Percentiles rank a stretch among this genome's conserved stretches.
Conservation (phyloP, 2,888 invertebrate species). For the Drosophila limbata region DNA sequence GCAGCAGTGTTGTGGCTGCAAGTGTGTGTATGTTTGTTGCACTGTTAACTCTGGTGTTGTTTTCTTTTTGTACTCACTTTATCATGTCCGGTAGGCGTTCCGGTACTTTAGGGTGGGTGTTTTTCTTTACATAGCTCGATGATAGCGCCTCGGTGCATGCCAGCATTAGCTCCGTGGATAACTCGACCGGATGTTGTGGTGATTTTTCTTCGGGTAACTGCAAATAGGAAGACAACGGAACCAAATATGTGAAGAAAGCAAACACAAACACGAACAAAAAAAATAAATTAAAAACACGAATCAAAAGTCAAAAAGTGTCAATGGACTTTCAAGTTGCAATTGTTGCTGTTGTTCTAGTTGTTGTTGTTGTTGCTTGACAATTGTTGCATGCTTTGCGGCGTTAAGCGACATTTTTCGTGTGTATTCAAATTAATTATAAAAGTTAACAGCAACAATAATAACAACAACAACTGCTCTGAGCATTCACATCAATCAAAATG, state of each 20-base stretch:
- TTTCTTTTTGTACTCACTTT: constrained; percentile 83
- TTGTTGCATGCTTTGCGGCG: constrained; percentile 77
- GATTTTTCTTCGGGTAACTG: constrained; percentile 86
- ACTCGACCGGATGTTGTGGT: constrained; percentile 85
- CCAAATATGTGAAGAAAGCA: constrained; percentile 55
- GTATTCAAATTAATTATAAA: constrained; percentile 70
- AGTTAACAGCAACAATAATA: constrained; percentile 52
- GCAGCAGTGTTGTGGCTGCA: background rate
- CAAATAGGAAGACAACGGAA: constrained; percentile 39
- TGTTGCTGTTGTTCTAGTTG: constrained; percentile 4
- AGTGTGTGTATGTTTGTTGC: constrained; percentile 7
- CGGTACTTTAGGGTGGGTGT: constrained; percentile 85
- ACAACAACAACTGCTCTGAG: constrained; percentile 18
- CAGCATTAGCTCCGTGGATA: constrained; percentile 85
- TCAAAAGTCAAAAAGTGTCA: constrained; percentile 50
- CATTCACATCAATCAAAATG: constrained; percentile 73
- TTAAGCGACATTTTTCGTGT: constrained; percentile 38
- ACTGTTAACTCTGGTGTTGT: constrained; percentile 4
- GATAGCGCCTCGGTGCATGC: constrained; percentile 85
- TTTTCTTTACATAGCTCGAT: constrained; percentile 84
- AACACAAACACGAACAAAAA: constrained; percentile 22
- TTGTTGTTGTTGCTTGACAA: constrained; percentile 49
- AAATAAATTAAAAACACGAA: constrained; percentile 3
- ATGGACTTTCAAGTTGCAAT: constrained; percentile 17
- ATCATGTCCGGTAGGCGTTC: constrained; percentile 86